Evolutionary conservation across 1,140 invertebrate genomes (phyloP), one percentile per base, ranked within the genome.

Genomic region (Caenorhabditis inopinata): DNA sequence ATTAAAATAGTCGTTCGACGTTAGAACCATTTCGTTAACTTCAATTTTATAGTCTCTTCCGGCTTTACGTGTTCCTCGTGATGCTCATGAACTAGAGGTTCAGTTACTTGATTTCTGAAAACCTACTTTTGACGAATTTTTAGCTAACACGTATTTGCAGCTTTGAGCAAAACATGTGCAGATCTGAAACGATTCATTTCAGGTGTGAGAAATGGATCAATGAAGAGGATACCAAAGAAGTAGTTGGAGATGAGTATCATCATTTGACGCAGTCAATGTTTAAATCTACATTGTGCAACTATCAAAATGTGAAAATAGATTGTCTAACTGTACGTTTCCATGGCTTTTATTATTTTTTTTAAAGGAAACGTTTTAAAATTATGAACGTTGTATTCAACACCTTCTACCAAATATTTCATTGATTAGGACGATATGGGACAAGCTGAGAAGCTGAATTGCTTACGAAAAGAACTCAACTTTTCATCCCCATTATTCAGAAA

Each of bases 381-480:
- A n/a, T n/a, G n/a, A n/a, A n/a, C n/a, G n/a, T n/a, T n/a, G n/a
- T n/a, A n/a, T n/a, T n/a, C n/a, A n/a, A n/a, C n/a, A n/a, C n/a
- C n/a, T n/a, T n/a, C n/a, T n/a, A 42, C 38, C 14, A 42, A 42
- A 42, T 42, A 5, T 83, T 0, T 14, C 18, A 18, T 16, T 27
- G 21, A 27, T 74, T 23, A 79, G 35, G 85, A 82, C 11, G 80
- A 85, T 23, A 58, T 87, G 82, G 86, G 53, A 4, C 53, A 58
- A 6, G 35, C 74, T 14, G 80, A 88, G 45, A 80, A 87, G 68
- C 38, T 88, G 18, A 76, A 76, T 16, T 88, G 87, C 68, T 87
- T 88, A 47, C 76, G 85, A 21, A 84, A 85, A 29, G 82, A 87
- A 74, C 76, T 89, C 3, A 89, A 89, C 62, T 88, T 88, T 45